Conservation (phyloP, 2,113 vertebrate genomes). For the Nothocercus julius region DNA sequence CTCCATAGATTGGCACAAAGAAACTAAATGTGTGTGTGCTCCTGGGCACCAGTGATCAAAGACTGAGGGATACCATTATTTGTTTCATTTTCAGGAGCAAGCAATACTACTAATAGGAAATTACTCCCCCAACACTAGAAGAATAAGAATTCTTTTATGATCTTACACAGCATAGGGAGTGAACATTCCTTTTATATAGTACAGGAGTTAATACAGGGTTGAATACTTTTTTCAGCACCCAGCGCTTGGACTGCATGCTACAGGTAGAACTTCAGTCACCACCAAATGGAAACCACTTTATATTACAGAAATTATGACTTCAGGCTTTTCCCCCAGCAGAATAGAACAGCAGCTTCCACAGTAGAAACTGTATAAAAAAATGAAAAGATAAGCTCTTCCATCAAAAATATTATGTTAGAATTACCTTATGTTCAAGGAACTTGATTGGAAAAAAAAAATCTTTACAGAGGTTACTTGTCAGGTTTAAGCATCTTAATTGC, state of each 20-base stretch:
- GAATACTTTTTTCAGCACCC: background rate
- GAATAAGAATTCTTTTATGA: background rate
- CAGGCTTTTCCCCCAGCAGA: background rate
- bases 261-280: background rate
- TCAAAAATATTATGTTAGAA: background rate
- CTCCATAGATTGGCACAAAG: background rate
- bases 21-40: too few relatives aligned
- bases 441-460: background rate
- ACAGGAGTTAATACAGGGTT: background rate
- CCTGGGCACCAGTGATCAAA: background rate
- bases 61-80: background rate
- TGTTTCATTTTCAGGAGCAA: background rate
- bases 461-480: background rate
- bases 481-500: conserved; percentile 1
- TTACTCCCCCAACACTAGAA: background rate
- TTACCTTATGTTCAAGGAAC: conserved; percentile 32
- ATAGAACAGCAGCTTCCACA: conserved; percentile 8
- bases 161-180: rapidly evolving
- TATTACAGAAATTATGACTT: conserved; percentile 29
- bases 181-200: background rate
- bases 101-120: background rate
- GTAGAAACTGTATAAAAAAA: conserved; percentile 40
- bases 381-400: conserved; percentile 18
- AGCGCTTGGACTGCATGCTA: background rate
- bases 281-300: background rate